Conservation (phyloP, 2,797 vertebrate genomes). For the Sebastes flavidus region DNA sequence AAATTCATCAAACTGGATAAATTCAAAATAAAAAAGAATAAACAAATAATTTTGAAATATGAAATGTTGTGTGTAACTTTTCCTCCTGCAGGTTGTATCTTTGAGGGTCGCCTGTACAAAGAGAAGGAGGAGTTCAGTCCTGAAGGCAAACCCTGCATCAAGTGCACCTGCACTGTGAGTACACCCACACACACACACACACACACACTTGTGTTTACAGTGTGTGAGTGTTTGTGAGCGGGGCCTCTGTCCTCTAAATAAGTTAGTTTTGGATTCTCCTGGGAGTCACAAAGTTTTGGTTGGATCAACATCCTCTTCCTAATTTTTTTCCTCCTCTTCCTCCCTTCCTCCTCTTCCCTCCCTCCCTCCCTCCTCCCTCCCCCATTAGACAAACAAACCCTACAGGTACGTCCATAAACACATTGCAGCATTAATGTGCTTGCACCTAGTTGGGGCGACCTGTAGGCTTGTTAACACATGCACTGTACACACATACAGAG, state of each 20-base stretch:
- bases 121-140: conserved; percentile 95
- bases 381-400: conserved; percentile 51
- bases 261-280: conserved; percentile 27
- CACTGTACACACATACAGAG: neutral
- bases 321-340: neutral
- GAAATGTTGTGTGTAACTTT: neutral
- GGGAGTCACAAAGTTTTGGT: conserved; percentile 45
- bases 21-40: neutral
- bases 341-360: too few species aligned
- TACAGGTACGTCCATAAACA: conserved; percentile 61
- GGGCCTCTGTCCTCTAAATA: conserved; percentile 10
- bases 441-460: conserved; percentile 18
- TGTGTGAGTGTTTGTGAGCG: neutral
- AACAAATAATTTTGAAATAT: neutral
- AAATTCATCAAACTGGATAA: neutral
- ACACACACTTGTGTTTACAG: neutral
- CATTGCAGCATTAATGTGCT: conserved; percentile 53
- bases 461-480: conserved; percentile 17
- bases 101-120: conserved; percentile 91
- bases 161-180: conserved; percentile 94
- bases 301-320: conserved; percentile 50
- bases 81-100: conserved; percentile 75
- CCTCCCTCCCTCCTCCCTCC: neutral
- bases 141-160: conserved; percentile 91
- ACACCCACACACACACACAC: conserved; percentile 29